A percentile compares a stretch with the other conserved stretches of the same genome.
Conservation (phyloP, 2,888 invertebrate species). For the Melipona beecheii region DNA sequence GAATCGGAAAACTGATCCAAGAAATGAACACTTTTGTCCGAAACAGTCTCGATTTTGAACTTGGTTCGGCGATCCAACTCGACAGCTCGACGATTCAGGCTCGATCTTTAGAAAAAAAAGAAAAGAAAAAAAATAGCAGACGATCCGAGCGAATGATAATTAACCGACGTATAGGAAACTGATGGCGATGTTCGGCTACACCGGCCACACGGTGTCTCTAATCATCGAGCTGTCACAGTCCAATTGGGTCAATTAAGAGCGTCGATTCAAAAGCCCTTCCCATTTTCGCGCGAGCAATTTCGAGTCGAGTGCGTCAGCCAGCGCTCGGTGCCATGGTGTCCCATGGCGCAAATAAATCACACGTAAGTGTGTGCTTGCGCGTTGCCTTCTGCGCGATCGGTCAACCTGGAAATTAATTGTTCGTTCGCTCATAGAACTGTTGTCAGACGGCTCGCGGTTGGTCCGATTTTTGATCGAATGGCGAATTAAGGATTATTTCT, state of each 20-base stretch:
- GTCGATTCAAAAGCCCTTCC: slow-evolving; percentile 60
- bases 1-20: too few relatives aligned
- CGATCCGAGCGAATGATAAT: slow-evolving; percentile 12
- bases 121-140: too few relatives aligned
- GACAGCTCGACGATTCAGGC: too few relatives aligned
- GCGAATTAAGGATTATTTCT: background rate
- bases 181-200: slow-evolving; percentile 7
- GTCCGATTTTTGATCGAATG: background rate
- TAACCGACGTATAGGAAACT: slow-evolving; percentile 5
- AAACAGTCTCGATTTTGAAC: too few relatives aligned
- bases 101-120: too few relatives aligned
- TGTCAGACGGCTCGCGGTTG: background rate
- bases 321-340: slow-evolving; percentile 64
- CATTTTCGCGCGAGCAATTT: slow-evolving; percentile 70
- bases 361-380: slow-evolving; percentile 53
- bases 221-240: slow-evolving; percentile 39
- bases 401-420: slow-evolving; percentile 49
- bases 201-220: slow-evolving; percentile 30
- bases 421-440: background rate
- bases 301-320: slow-evolving; percentile 60
- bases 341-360: slow-evolving; percentile 79
- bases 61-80: too few relatives aligned
- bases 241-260: slow-evolving; percentile 67
- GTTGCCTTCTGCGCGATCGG: slow-evolving; percentile 23
- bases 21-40: too few relatives aligned